These are phyloP conservation scores for Parnassius glacialis DNA, from an alignment of 2,888 invertebrate genomes.

Conservation along the genomic window DNA sequence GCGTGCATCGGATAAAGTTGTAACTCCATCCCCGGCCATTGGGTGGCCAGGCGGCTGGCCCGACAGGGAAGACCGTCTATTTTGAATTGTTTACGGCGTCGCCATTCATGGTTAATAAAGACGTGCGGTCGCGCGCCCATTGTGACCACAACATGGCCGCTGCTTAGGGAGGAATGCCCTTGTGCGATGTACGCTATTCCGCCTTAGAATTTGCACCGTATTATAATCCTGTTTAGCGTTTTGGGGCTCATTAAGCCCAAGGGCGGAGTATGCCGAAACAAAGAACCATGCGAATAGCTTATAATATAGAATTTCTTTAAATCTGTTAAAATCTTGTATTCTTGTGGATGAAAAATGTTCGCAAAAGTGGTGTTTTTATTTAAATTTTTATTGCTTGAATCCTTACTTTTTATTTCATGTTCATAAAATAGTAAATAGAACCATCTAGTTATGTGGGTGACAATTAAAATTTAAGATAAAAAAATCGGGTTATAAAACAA, in stretches of 20 bases:
- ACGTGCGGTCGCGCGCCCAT: constrained; percentile 46
- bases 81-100: constrained; percentile 63
- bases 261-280: constrained; percentile 1
- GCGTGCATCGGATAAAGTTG: constrained; percentile 26
- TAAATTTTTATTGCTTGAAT: too few species aligned
- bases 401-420: too few species aligned
- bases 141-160: constrained; percentile 50
- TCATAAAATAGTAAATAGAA: too few species aligned
- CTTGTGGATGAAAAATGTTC: too few species aligned
- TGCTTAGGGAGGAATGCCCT: constrained; percentile 57
- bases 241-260: constrained; percentile 12
- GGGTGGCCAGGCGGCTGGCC: constrained; percentile 5
- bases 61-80: constrained; percentile 51
- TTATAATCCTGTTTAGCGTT: constrained; percentile 26
- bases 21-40: constrained; percentile 30
- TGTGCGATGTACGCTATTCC: constrained; percentile 21
- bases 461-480: too few species aligned
- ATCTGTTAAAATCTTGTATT: too few species aligned
- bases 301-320: too few species aligned
- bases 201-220: constrained; percentile 10
- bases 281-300: too few species aligned
- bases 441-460: too few species aligned
- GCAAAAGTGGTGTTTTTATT: too few species aligned
- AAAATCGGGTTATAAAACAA: too few species aligned
- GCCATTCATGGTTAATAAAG: constrained; percentile 65